Base-by-base conservation (phyloP, 2,797 vertebrate genomes). In the Harpagifer antarcticus region DNA sequence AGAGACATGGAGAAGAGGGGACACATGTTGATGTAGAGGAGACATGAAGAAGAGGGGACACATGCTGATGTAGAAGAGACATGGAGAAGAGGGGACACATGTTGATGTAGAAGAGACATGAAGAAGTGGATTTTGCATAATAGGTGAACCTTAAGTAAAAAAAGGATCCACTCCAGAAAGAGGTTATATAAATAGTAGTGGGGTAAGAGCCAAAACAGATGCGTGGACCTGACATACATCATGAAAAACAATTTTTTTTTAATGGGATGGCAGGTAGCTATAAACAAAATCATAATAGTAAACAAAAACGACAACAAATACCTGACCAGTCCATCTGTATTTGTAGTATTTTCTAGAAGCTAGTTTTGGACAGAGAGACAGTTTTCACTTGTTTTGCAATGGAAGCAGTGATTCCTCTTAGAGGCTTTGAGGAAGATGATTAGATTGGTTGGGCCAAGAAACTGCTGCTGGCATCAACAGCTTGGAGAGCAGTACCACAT, bases 401-500 rank as follows among this genome's bases (percentile, higher is more conserved):
- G 14, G 45, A 68, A 83, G 64, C 16, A 48, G 68, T 50, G 14
- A 43, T 62, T 62, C 64, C 20, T 82, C 47, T 68, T 20, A 1
- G 45, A 53, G 63, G 60, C 59, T 77, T 49, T 50, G 55, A 59
- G 27, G n/a, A 74, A 56, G 56, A 61, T 72, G 76, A 60, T 48
- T 31, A 58, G 45, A 55, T 27, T 45, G 59, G 23, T 7, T 37
- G 12, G 57, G 73, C 65, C 71, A 72, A 71, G 14, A 78, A 82
- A 81, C 3, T 9, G 62, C 59, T 50, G 68, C 23, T 76, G 70
- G 65, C 74, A 80, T 74, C 56, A 16, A 61, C 16, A 82, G 75
- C 59, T 55, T 50, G 52, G 31, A 82, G 79, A 66, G 66, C 73
- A 74, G 82, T 43, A 57, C 50, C 69, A 44, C 69, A 73, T 82